Evolutionary conservation across 1,140 invertebrate genomes (phyloP).

Genomic region (Tetramorium alpestre): DNA sequence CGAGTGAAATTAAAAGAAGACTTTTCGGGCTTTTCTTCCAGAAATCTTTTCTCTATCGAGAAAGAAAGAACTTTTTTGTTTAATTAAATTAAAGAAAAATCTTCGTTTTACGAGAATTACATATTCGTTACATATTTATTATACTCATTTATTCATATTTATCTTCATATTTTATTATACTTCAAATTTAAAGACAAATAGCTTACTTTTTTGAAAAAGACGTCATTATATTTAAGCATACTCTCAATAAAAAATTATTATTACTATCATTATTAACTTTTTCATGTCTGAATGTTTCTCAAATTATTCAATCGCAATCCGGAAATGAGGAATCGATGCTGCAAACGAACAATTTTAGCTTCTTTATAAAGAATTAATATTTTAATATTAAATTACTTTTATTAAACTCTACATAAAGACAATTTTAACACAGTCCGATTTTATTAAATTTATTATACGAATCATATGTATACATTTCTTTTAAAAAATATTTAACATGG

Average conservation of each 20-base stretch:
- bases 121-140: background rate
- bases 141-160: background rate
- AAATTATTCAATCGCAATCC: background rate
- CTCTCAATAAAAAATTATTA: background rate
- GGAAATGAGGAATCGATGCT: background rate
- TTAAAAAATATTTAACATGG: constrained; percentile 3
- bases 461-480: background rate
- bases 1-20: background rate
- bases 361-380: background rate
- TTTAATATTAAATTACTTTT: background rate
- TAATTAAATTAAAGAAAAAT: background rate
- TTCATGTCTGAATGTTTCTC: background rate
- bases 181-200: background rate
- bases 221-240: background rate
- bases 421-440: background rate
- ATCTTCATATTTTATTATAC: background rate
- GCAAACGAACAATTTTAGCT: background rate
- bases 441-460: background rate
- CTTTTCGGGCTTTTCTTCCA: too few species aligned
- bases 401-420: background rate
- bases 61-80: background rate
- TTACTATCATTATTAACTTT: background rate
- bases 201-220: background rate
- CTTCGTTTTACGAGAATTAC: background rate
- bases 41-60: background rate